Evolutionary conservation across 2,888 invertebrate genomes (phyloP), one percentile per base, ranked within the genome.

Genomic region (Acanthococcus lagerstroemiae): DNA sequence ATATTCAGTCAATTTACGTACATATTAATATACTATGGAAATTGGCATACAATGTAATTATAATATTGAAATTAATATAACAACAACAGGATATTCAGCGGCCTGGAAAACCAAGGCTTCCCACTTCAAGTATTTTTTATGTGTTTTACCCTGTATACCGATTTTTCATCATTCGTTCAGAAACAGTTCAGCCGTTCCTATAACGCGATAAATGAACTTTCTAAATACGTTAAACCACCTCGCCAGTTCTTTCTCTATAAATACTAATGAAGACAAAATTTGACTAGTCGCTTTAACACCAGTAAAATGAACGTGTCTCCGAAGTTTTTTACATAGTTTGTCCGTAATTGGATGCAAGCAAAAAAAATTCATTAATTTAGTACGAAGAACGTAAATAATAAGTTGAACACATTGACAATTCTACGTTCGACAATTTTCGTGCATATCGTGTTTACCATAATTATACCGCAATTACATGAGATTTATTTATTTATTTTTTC

Each of bases 1-100:
- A 63, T 63, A 63, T 63, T 63, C 63, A 63, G 63, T 63, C 63
- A 63, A 24, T 50, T 52, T 52, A 63, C 54, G 63, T 52, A 50
- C 27, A 37, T 63, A 54, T 63, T 63, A 63, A 54, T 63, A 63
- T 44, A 52, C 63, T 54, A 63, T n/a, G n/a, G 30, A 58, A 61
- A 52, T 63, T 63, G 63, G 63, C 54, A 52, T 63, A 63, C 63
- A 21, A 22, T 50, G 54, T 37, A 52, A 50, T n/a, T 9, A 26
- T 48, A 48, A 48, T 19, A 48, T 9, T n/a, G 9, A 48, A 48
- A 48, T 19, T 19, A 48, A 48, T n/a, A 3, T n/a, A 48, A 15
- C 12, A 48, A 48, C 9, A 48, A 48, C 17, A 48, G 24, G 15
- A 21, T 19, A 52, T 52, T 52, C 9, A 19, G 52, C 22, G 19